Conservation (phyloP, 1,140 invertebrate species). For the Rhopalosiphum padi region DNA sequence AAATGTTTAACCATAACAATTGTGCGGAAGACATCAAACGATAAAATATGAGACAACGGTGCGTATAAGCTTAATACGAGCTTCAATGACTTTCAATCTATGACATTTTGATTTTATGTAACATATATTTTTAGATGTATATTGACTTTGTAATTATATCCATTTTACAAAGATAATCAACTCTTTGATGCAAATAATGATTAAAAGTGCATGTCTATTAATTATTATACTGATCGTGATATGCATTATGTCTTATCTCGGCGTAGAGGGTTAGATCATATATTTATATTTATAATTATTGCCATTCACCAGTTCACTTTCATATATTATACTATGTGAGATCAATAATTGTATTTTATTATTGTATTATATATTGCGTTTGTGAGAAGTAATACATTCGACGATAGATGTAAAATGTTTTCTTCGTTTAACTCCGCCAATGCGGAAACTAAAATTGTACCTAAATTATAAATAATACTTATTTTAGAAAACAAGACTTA, state of each 20-base stretch:
- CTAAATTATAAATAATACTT: neutral
- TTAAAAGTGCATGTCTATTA: neutral
- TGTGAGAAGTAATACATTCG: neutral
- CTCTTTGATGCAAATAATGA: neutral
- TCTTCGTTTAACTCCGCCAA: neutral
- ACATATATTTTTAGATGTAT: neutral
- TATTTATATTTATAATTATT: neutral
- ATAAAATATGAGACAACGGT: neutral
- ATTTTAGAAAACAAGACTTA: neutral
- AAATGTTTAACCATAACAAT: neutral
- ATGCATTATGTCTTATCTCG: neutral
- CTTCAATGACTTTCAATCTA: neutral
- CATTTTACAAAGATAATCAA: neutral
- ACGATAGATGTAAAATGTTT: neutral
- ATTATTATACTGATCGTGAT: neutral
- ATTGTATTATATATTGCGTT: neutral
- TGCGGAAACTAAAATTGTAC: neutral
- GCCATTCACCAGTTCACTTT: neutral
- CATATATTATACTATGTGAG: neutral
- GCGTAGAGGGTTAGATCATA: neutral
- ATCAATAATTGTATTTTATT: neutral
- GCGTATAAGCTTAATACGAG: neutral
- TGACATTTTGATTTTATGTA: neutral
- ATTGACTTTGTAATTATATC: neutral
- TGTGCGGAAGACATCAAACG: neutral